Percentiles rank a stretch among this genome's conserved stretches.
phyloP scores from a whole-genome alignment of 2,113 vertebrate genomes.

The Nycticorax nycticorax region DNA sequence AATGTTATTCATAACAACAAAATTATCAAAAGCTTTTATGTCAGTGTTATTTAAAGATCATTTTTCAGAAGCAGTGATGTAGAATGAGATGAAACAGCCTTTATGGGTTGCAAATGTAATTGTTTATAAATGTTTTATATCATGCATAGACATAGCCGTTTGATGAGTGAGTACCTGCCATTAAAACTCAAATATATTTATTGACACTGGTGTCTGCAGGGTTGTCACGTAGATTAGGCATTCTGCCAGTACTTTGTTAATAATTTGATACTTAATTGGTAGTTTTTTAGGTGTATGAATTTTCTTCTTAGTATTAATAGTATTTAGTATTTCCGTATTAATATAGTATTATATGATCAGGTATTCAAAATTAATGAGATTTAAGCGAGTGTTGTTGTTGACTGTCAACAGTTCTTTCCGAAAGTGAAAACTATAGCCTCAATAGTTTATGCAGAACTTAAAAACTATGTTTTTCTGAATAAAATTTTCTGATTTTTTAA shows the following conservation, averaged over 20 bases:
- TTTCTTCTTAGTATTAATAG: background rate
- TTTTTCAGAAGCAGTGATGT: slow-evolving; percentile 41
- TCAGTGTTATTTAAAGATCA: slow-evolving; percentile 60
- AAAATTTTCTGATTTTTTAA: background rate
- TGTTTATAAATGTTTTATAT: slow-evolving; percentile 58
- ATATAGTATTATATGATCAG: background rate
- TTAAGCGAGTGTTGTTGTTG: background rate
- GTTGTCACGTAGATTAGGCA: background rate
- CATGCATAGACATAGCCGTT: background rate
- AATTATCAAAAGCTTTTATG: slow-evolving; percentile 22
- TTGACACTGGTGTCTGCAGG: background rate
- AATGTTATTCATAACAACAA: slow-evolving; percentile 28
- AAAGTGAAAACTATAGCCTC: background rate
- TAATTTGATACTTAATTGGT: background rate
- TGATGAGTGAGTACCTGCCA: slow-evolving; percentile 18
- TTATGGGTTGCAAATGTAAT: slow-evolving; percentile 21
- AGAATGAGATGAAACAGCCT: slow-evolving; percentile 26
- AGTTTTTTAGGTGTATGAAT: background rate
- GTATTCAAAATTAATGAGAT: background rate
- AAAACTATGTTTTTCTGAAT: background rate
- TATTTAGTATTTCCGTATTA: background rate
- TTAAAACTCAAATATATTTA: slow-evolving; percentile 51
- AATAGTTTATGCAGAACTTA: background rate
- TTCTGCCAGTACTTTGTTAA: slow-evolving; percentile 37
- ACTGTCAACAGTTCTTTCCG: background rate